Conservation (phyloP, 1,140 invertebrate genomes). For the Apolygus lucorum region DNA sequence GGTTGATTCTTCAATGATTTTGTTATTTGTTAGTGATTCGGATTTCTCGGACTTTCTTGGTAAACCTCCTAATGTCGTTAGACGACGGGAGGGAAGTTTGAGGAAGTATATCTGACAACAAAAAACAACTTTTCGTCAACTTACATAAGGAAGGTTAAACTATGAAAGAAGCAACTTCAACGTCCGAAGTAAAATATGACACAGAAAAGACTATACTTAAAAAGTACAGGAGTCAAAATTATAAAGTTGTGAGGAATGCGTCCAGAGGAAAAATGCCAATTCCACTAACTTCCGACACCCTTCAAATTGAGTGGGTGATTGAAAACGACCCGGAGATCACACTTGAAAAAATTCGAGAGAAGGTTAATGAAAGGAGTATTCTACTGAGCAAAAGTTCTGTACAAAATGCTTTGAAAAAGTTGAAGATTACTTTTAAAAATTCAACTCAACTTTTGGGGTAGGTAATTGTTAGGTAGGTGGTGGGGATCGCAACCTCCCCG, state of each 20-base stretch:
- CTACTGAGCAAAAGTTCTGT: not conserved
- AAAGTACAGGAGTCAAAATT: too few species aligned
- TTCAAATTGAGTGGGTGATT: not conserved
- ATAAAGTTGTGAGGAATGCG: not conserved
- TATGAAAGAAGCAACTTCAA: not conserved
- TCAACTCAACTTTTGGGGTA: too few species aligned
- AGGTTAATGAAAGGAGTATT: conserved; percentile 1
- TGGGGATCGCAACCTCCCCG: too few species aligned
- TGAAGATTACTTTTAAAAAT: not conserved
- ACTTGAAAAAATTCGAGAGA: not conserved
- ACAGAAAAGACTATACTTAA: not conserved
- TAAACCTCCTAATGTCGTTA: not conserved
- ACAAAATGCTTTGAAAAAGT: not conserved
- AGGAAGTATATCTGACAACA: too few species aligned
- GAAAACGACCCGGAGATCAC: not conserved
- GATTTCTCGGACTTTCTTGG: not conserved
- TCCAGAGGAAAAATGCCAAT: not conserved
- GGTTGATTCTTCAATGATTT: too few species aligned
- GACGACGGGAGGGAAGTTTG: not conserved
- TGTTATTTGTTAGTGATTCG: not conserved
- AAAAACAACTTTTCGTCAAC: not conserved
- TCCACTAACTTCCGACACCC: not conserved
- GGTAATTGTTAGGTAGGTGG: too few species aligned
- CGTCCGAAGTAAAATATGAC: not conserved
- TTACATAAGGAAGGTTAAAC: not conserved